Percentiles rank a stretch among this genome's conserved stretches.
Conservation (phyloP, 2,888 invertebrate genomes). For the Latrodectus hesperus region DNA sequence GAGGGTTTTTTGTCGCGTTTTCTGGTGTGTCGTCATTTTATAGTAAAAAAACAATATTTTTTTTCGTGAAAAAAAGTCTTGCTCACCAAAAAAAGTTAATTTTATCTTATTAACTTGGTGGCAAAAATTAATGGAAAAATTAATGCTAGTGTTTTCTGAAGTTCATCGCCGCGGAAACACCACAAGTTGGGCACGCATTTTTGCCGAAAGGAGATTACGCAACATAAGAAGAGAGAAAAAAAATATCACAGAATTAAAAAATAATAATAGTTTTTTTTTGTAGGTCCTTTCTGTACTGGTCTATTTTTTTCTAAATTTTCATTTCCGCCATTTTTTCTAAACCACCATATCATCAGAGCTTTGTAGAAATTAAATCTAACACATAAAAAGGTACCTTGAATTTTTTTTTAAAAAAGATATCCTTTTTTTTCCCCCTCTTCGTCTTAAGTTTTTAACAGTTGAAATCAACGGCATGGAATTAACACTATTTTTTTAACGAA, state of each 20-base stretch:
- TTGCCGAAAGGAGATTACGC: conserved; percentile 53
- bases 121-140: conserved; percentile 70
- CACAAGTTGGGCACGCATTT: conserved; percentile 53
- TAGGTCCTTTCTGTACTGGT: conserved; percentile 49
- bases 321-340: conserved; percentile 36
- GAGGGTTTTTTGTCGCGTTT: conserved; percentile 7
- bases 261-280: conserved; percentile 32
- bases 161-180: conserved; percentile 55
- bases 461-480: conserved; percentile 67
- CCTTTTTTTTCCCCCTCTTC: conserved; percentile 27
- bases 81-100: conserved; percentile 61
- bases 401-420: conserved; percentile 10
- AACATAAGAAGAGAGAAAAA: conserved; percentile 24
- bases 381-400: conserved; percentile 47
- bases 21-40: conserved; percentile 11
- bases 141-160: conserved; percentile 68
- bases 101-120: conserved; percentile 70
- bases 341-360: conserved; percentile 62
- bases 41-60: not conserved
- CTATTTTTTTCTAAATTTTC: conserved; percentile 29
- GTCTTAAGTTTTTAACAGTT: conserved; percentile 67
- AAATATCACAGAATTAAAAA: conserved; percentile 14
- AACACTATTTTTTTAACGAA: conserved; percentile 60
- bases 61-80: conserved; percentile 10
- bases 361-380: conserved; percentile 69